A percentile compares a stretch with the other conserved stretches of the same genome.
Conservation (phyloP, 2,888 invertebrate genomes). For the Crossocerus cetratus region DNA sequence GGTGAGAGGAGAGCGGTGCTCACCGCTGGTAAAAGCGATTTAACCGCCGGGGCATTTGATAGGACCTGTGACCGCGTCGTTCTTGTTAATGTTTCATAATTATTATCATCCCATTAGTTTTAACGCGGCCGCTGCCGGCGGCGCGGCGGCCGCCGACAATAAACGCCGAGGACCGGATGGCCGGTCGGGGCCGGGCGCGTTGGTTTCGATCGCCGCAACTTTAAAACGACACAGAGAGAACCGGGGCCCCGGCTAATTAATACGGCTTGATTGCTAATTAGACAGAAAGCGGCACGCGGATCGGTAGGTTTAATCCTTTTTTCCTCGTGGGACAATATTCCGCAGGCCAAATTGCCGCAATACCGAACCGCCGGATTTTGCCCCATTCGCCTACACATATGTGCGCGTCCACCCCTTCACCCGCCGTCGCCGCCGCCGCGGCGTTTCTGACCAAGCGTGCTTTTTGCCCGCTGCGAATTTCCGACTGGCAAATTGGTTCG, state of each 20-base stretch:
- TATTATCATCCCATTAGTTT: slow-evolving; percentile 52
- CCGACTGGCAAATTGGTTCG: not conserved
- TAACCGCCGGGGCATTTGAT: slow-evolving; percentile 19
- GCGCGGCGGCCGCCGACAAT: slow-evolving; percentile 14
- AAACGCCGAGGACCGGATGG: too few species aligned
- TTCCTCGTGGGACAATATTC: not conserved
- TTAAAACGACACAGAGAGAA: slow-evolving; percentile 21
- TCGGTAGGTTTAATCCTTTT: slow-evolving; percentile 1
- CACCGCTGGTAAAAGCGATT: slow-evolving; percentile 35
- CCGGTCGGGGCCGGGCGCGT: slow-evolving; percentile 19
- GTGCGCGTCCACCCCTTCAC: not conserved
- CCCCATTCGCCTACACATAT: too few species aligned
- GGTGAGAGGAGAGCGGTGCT: slow-evolving; percentile 19
- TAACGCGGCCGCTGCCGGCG: slow-evolving; percentile 33
- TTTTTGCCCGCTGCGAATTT: not conserved
- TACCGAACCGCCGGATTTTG: too few species aligned
- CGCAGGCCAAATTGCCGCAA: slow-evolving; percentile 1
- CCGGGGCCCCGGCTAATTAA: slow-evolving; percentile 44
- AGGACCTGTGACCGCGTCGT: slow-evolving; percentile 34
- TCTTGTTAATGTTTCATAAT: slow-evolving; percentile 55
- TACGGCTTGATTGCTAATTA: slow-evolving; percentile 33
- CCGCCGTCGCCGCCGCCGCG: not conserved
- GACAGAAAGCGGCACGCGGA: slow-evolving; percentile 11
- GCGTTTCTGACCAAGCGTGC: slow-evolving; percentile 18
- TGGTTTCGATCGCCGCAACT: slow-evolving; percentile 41